Conservation (phyloP, 2,888 invertebrate genomes). For the Polyploca ridens region DNA sequence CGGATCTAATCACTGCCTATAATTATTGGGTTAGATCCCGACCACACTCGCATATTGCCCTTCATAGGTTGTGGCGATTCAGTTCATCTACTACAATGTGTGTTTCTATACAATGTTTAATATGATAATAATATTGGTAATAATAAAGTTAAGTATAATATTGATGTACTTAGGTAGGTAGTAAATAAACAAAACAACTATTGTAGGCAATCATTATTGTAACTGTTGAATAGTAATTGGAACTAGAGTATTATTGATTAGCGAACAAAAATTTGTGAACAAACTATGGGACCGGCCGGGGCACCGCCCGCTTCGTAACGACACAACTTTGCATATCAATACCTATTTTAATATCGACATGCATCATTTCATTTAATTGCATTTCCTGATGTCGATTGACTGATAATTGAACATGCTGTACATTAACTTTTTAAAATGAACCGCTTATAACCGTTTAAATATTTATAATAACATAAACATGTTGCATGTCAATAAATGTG, state of each 20-base stretch:
- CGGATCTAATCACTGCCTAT: conserved; percentile 77
- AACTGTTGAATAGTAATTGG: conserved; percentile 67
- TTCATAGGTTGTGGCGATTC: conserved; percentile 31
- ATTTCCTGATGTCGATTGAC: conserved; percentile 67
- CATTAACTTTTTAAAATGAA: background rate
- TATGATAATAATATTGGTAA: too few species aligned
- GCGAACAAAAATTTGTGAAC: conserved; percentile 74
- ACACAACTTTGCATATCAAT: conserved; percentile 80
- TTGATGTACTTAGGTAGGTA: conserved; percentile 24
- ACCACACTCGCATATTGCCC: conserved; percentile 57
- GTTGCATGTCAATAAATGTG: conserved; percentile 76
- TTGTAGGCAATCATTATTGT: conserved; percentile 65
- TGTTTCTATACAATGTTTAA: too few species aligned
- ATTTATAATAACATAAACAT: conserved; percentile 48
- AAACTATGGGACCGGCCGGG: conserved; percentile 68
- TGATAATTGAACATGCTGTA: conserved; percentile 35
- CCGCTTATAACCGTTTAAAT: background rate
- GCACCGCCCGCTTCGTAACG: conserved; percentile 69
- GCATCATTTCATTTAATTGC: conserved; percentile 82
- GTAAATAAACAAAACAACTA: conserved; percentile 54
- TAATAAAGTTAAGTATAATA: background rate
- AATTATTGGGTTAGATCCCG: conserved; percentile 75
- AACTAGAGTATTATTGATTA: conserved; percentile 77
- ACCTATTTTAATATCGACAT: conserved; percentile 80
- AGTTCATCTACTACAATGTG: background rate